phyloP scores from a whole-genome alignment of 1,140 invertebrate genomes.

The Dendroctonus ponderosae region DNA sequence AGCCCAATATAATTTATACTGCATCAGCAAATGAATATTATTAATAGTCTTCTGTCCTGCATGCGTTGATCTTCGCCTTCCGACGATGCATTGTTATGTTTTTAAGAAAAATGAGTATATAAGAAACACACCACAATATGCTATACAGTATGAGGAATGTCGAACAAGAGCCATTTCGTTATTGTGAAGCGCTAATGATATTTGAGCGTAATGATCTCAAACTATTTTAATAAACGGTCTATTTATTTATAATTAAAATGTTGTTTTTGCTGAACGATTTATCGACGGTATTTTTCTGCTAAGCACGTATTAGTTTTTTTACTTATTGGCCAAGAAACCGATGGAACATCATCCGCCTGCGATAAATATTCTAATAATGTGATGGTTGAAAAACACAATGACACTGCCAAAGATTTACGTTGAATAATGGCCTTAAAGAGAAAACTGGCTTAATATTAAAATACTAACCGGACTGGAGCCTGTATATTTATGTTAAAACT shows the following conservation, averaged over 20 bases:
- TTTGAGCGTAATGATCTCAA: background rate
- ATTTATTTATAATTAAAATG: too few relatives aligned
- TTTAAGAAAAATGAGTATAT: slow-evolving; percentile 27
- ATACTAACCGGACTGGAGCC: slow-evolving; percentile 14
- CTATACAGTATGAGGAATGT: slow-evolving; percentile 9
- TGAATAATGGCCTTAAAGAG: slow-evolving; percentile 21
- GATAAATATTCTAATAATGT: too few relatives aligned
- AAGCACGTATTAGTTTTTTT: too few relatives aligned
- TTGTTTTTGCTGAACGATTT: too few relatives aligned
- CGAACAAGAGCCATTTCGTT: slow-evolving; percentile 1
- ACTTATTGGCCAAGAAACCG: too few relatives aligned
- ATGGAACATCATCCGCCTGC: too few relatives aligned
- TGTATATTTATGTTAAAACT: slow-evolving; percentile 36
- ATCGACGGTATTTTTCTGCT: too few relatives aligned
- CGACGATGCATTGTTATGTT: slow-evolving; percentile 29
- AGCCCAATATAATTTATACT: slow-evolving; percentile 28
- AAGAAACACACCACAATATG: slow-evolving; percentile 16
- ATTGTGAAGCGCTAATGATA: slow-evolving; percentile 6
- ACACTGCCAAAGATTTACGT: slow-evolving; percentile 10
- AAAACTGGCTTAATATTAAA: slow-evolving; percentile 30
- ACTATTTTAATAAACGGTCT: too few relatives aligned
- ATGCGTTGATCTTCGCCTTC: slow-evolving; percentile 21
- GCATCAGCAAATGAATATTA: slow-evolving; percentile 30
- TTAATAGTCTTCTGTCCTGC: slow-evolving; percentile 29
- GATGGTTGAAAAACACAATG: slow-evolving; percentile 1